Evolutionary conservation across 2,888 invertebrate species (phyloP).

Genomic region (Schizotus pectinicornis): DNA sequence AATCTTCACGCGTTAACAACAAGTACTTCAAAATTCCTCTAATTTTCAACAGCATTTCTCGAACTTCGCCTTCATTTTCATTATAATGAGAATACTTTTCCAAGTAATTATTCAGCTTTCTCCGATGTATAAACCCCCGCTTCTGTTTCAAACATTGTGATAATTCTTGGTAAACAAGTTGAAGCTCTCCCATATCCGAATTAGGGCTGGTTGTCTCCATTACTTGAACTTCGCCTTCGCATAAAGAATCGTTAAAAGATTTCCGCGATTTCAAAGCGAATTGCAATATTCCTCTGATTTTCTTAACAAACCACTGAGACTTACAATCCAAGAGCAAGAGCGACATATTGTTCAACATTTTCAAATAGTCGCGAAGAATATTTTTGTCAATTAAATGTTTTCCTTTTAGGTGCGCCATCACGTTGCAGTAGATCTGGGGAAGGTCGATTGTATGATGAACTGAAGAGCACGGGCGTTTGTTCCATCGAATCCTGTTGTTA

Average conservation of each 20-base stretch:
- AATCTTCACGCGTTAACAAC: constrained; percentile 5
- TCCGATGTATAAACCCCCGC: neutral
- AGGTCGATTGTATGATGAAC: neutral
- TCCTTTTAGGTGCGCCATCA: neutral
- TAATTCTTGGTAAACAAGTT: neutral
- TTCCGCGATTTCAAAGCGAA: neutral
- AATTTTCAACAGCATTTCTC: constrained; percentile 15
- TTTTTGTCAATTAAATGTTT: neutral
- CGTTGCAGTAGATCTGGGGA: neutral
- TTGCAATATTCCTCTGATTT: neutral
- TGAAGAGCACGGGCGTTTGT: neutral
- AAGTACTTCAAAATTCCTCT: constrained; percentile 12
- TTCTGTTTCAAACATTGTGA: neutral
- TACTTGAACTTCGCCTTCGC: too few species aligned
- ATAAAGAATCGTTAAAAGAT: too few species aligned
- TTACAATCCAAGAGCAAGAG: neutral
- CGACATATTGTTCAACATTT: neutral
- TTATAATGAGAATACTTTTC: too few species aligned
- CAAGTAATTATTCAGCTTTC: too few species aligned
- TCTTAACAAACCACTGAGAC: neutral
- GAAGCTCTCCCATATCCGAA: too few species aligned
- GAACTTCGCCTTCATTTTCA: neutral
- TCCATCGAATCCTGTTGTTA: neutral
- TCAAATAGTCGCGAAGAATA: neutral
- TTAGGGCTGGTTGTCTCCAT: too few species aligned